phyloP scores from a whole-genome alignment of 2,888 invertebrate genomes.

The Malachius bipustulatus region DNA sequence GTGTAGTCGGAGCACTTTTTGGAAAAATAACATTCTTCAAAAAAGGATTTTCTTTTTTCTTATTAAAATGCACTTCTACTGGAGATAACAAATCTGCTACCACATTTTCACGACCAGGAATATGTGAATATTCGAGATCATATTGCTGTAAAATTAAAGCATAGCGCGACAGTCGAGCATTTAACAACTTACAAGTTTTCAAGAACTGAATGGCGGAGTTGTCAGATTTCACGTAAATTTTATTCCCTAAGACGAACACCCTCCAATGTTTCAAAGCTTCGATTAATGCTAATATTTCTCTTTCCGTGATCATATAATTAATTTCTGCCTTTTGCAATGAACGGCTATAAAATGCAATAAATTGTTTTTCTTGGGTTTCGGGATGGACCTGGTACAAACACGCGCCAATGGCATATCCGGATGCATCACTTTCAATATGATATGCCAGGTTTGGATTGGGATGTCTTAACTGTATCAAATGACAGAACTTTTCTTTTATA shows the following conservation, averaged over 20 bases:
- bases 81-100: slow-evolving; percentile 8
- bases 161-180: slow-evolving; percentile 8
- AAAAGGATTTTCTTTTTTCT: background rate
- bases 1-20: no score
- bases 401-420: slow-evolving; percentile 13
- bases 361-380: slow-evolving; percentile 2
- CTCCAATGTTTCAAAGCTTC: background rate
- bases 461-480: slow-evolving; percentile 6
- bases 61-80: background rate
- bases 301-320: slow-evolving; percentile 11
- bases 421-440: slow-evolving; percentile 10
- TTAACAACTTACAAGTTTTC: background rate
- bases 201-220: background rate
- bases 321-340: slow-evolving; percentile 6
- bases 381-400: slow-evolving; percentile 9
- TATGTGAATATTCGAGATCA: slow-evolving; percentile 10
- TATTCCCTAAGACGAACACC: background rate
- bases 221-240: background rate
- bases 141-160: slow-evolving; percentile 10
- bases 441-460: slow-evolving; percentile 6
- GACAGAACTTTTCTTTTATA: slow-evolving; percentile 9
- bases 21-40: background rate
- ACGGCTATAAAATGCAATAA: slow-evolving; percentile 10
- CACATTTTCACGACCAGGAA: slow-evolving; percentile 11
- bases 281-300: slow-evolving; percentile 9